A percentile compares a stretch with the other conserved stretches of the same genome.
Conservation (phyloP, 2,113 vertebrate genomes). For the Pteruthius melanotis region DNA sequence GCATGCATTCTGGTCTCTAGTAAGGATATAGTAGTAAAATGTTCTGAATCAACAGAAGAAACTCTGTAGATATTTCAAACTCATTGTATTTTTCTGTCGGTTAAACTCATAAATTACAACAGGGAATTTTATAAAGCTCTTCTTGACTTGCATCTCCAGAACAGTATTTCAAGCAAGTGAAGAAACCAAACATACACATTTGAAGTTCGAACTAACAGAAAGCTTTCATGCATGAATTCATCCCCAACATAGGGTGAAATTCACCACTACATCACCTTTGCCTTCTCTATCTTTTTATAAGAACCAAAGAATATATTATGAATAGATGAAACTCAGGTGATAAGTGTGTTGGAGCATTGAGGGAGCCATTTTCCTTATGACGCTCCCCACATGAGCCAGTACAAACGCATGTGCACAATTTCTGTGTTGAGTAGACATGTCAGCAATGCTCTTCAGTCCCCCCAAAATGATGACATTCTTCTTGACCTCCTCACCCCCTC, state of each 20-base stretch:
- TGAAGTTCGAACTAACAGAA: not conserved
- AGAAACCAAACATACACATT: not conserved
- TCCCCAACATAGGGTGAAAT: not conserved
- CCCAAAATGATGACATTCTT: not conserved
- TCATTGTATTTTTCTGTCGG: not conserved
- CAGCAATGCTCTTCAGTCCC: not conserved
- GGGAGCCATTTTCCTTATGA: not conserved
- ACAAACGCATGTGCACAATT: not conserved
- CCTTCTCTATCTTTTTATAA: not conserved
- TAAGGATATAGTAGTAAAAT: not conserved
- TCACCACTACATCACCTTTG: not conserved
- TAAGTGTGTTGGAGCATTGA: not conserved
- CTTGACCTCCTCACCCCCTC: not conserved
- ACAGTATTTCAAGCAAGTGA: not conserved
- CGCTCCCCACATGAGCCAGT: not conserved
- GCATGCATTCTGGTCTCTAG: not conserved
- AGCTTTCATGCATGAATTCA: not conserved
- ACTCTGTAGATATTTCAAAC: not conserved
- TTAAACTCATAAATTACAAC: not conserved
- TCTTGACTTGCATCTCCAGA: not conserved
- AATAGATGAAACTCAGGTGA: not conserved
- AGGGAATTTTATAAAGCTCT: not conserved
- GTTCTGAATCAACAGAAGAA: not conserved
- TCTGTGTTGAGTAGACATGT: not conserved
- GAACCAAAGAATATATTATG: not conserved